These are phyloP conservation scores for Bettongia penicillata DNA, from an alignment of 2,113 vertebrate species.

Conservation along the genomic window DNA sequence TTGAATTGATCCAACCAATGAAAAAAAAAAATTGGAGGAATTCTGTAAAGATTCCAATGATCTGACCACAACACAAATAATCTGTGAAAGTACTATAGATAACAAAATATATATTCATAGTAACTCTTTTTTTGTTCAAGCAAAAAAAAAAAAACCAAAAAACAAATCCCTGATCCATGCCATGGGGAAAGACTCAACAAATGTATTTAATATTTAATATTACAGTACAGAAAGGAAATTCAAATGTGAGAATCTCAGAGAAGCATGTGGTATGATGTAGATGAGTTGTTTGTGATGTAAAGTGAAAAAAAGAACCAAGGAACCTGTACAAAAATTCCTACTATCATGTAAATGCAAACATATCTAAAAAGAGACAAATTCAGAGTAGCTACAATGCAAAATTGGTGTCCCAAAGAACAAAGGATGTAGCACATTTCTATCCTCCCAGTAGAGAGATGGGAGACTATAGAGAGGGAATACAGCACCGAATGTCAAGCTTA, in stretches of 20 bases:
- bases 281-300: neutral
- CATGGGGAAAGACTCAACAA: neutral
- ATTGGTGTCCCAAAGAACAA: neutral
- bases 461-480: neutral
- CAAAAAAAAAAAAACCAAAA: too few species aligned
- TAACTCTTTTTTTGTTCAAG: neutral
- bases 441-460: neutral
- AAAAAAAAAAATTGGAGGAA: neutral
- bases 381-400: neutral
- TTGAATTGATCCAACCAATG: neutral
- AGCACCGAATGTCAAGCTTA: neutral
- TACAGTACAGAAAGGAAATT: neutral
- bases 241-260: neutral
- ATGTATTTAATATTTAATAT: neutral
- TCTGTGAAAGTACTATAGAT: neutral
- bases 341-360: neutral
- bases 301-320: neutral
- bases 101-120: neutral
- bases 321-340: neutral
- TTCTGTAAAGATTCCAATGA: neutral
- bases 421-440: neutral
- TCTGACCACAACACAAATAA: neutral
- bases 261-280: neutral
- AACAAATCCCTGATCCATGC: neutral
- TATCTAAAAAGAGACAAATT: neutral